phyloP scores from a whole-genome alignment of 2,888 invertebrate species.

The Orchesellides sinensis region DNA sequence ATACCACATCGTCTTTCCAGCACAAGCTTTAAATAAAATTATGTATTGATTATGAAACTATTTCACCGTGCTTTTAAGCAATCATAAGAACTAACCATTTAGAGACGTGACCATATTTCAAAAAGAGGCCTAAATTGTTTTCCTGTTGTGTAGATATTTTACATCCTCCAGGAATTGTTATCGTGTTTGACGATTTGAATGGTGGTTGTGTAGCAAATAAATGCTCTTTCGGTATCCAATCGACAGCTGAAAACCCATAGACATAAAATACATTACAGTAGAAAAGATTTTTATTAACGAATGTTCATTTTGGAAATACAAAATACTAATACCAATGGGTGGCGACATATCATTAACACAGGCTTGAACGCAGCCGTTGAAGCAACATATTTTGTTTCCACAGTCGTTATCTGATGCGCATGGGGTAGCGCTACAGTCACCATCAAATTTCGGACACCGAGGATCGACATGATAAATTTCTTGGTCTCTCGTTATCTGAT shows the following conservation, averaged over 20 bases:
- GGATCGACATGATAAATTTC: slow-evolving; percentile 37
- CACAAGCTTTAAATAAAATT: slow-evolving; percentile 64
- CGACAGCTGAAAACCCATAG: slow-evolving; percentile 34
- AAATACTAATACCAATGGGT: slow-evolving; percentile 64
- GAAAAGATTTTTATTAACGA: not conserved
- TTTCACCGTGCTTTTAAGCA: too few relatives aligned
- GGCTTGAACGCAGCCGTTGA: slow-evolving; percentile 73
- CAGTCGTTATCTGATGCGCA: slow-evolving; percentile 38
- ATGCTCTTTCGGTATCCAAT: slow-evolving; percentile 49
- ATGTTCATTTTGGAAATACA: not conserved
- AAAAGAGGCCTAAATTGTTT: slow-evolving; percentile 68
- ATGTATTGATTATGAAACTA: too few relatives aligned
- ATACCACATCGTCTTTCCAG: slow-evolving; percentile 69
- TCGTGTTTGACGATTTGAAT: slow-evolving; percentile 48
- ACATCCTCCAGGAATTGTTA: slow-evolving; percentile 73
- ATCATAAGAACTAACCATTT: slow-evolving; percentile 63
- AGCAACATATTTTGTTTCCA: slow-evolving; percentile 68
- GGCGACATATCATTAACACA: slow-evolving; percentile 64
- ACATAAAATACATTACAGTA: slow-evolving; percentile 5
- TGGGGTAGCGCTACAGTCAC: slow-evolving; percentile 23
- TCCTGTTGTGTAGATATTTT: slow-evolving; percentile 65
- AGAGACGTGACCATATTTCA: slow-evolving; percentile 72
- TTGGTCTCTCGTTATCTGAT: slow-evolving; percentile 49
- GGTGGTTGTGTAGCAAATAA: too few relatives aligned
- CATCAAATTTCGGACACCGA: slow-evolving; percentile 43